Conservation (phyloP, 2,797 vertebrate genomes). For the Poecilia velifera region DNA sequence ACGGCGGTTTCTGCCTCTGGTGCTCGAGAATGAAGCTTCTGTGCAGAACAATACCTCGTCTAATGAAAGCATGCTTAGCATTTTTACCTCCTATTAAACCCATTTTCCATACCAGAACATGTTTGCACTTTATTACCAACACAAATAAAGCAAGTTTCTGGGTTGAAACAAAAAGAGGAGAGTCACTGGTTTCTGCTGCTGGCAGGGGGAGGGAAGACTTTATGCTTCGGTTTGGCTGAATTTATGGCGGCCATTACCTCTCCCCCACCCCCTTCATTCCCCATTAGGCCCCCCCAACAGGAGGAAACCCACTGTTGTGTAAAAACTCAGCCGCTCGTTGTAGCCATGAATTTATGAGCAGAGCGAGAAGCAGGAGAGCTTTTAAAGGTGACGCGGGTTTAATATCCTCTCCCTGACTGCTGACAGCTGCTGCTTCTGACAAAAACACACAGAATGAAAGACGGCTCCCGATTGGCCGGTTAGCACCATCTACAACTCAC, state of each 20-base stretch:
- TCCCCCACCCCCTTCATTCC: background rate
- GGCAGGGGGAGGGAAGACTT: slow-evolving; percentile 4
- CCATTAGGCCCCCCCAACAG: slow-evolving; percentile 16
- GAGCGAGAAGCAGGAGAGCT: slow-evolving; percentile 40
- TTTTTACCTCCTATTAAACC: slow-evolving; percentile 2
- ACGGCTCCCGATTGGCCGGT: slow-evolving; percentile 22
- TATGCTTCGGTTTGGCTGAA: slow-evolving; percentile 29
- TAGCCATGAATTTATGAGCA: slow-evolving; percentile 47
- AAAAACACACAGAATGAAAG: slow-evolving; percentile 42
- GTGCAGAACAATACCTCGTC: slow-evolving; percentile 1
- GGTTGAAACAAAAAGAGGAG: slow-evolving; percentile 13
- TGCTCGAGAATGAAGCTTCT: background rate
- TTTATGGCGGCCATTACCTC: slow-evolving; percentile 47
- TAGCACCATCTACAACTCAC: slow-evolving; percentile 13
- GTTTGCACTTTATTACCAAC: background rate
- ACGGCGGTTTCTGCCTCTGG: background rate
- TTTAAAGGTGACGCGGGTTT: slow-evolving; percentile 68
- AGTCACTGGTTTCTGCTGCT: slow-evolving; percentile 21
- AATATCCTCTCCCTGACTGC: slow-evolving; percentile 39
- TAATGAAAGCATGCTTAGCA: background rate
- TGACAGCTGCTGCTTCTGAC: slow-evolving; percentile 43
- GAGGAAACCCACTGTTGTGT: slow-evolving; percentile 47
- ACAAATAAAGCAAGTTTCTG: background rate
- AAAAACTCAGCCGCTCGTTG: slow-evolving; percentile 42
- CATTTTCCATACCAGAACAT: background rate